These are phyloP conservation scores for Conus betulinus DNA, from an alignment of 1,140 invertebrate genomes.

Conservation along the genomic window DNA sequence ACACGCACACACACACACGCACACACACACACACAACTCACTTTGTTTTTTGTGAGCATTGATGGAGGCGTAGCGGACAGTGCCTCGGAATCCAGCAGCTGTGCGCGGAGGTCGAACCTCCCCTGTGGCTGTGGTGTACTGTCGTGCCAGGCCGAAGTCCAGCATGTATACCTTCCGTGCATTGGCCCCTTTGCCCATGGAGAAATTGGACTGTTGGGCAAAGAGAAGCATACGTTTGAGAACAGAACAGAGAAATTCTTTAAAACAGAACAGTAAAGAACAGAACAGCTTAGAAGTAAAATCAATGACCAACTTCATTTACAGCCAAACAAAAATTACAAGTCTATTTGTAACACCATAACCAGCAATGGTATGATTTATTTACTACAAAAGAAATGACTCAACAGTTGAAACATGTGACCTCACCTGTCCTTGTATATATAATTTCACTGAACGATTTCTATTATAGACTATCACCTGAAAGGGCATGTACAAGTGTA, in stretches of 20 bases:
- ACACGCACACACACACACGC: no score
- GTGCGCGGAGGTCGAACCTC: slow-evolving; percentile 96
- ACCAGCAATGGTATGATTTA: no score
- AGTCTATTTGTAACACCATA: not conserved
- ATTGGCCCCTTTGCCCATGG: slow-evolving; percentile 93
- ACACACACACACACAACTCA: slow-evolving; percentile 56
- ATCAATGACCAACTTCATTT: no score
- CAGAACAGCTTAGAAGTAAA: no score
- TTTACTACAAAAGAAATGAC: no score
- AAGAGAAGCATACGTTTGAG: not conserved
- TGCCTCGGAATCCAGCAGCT: slow-evolving; percentile 99
- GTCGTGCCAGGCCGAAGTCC: slow-evolving; percentile 98
- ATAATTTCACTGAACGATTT: no score
- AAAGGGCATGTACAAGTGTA: no score
- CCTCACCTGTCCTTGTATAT: no score
- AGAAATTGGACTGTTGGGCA: slow-evolving; percentile 94
- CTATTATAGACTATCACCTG: no score
- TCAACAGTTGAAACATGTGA: no score
- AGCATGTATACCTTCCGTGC: slow-evolving; percentile 98
- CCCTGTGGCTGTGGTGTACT: slow-evolving; percentile 96
- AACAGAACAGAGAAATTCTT: no score
- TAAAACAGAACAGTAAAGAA: no score
- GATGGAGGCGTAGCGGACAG: slow-evolving; percentile 99
- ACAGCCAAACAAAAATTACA: slow-evolving; percentile 33
- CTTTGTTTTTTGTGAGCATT: slow-evolving; percentile 99